Evolutionary conservation across 2,113 vertebrate species (phyloP).

Genomic region (Dicentrarchus labrax): DNA sequence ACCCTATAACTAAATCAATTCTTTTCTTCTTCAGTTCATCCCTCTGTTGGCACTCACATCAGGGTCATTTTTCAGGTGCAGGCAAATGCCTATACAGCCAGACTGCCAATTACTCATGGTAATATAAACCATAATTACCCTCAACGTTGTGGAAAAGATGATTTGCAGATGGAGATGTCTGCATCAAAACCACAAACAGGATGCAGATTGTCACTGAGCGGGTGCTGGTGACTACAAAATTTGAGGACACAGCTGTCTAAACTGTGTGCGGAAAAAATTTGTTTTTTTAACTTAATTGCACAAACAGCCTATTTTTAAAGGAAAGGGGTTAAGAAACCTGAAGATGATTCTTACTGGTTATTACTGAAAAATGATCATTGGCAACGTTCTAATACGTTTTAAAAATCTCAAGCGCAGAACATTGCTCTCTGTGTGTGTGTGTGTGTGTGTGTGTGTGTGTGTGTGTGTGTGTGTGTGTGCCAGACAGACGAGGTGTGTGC

Average conservation of each 20-base stretch:
- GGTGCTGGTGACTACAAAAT: constrained; percentile 8
- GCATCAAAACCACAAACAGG: constrained; percentile 43
- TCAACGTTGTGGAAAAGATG: constrained; percentile 48
- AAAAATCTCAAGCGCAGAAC: constrained; percentile 12
- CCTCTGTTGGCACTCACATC: constrained; percentile 40
- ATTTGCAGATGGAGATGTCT: constrained; percentile 44
- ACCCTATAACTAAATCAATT: constrained; percentile 52
- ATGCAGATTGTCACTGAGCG: constrained; percentile 8
- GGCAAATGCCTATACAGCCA: constrained; percentile 56
- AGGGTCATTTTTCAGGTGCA: constrained; percentile 67
- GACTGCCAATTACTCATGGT: constrained; percentile 62
- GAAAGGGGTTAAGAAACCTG: constrained; percentile 6
- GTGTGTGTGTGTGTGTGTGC: constrained; percentile 36
- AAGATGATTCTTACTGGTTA: background rate
- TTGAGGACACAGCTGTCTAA: background rate
- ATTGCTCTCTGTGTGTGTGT: constrained; percentile 9
- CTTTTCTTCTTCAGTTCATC: constrained; percentile 43
- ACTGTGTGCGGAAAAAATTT: background rate
- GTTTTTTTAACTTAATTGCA: background rate
- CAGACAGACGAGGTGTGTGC: constrained; percentile 57
- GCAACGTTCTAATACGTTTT: constrained; percentile 24
- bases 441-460: constrained; percentile 29
- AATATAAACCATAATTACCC: constrained; percentile 67
- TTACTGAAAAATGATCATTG: constrained; percentile 29
- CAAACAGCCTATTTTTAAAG: background rate